Conservation (phyloP, 2,797 vertebrate genomes). For the Prunella strophiata region DNA sequence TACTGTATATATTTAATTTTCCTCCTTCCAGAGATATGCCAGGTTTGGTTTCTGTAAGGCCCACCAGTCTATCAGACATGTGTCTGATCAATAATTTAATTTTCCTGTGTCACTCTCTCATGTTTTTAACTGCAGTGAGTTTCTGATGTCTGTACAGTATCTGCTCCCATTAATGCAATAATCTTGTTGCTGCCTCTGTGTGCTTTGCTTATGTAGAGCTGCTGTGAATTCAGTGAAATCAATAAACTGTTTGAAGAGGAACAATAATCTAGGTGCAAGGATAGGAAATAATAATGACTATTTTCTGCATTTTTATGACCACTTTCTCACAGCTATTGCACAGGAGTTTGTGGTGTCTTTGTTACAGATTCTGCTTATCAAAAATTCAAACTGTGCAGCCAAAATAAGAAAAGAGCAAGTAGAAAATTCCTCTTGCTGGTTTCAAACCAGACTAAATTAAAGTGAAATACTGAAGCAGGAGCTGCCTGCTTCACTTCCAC, state of each 20-base stretch:
- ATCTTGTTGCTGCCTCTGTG: background rate
- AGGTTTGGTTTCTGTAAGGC: background rate
- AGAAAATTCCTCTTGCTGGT: background rate
- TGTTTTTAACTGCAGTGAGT: background rate
- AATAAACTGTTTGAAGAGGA: background rate
- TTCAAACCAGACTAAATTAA: background rate
- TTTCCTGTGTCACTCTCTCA: background rate
- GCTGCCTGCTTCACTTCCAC: background rate
- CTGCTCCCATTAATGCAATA: background rate
- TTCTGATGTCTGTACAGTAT: background rate
- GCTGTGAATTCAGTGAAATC: background rate
- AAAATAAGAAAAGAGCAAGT: background rate
- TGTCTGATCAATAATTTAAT: constrained; percentile 34
- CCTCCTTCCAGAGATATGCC: background rate
- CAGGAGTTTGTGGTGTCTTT: background rate
- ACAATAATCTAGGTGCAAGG: background rate
- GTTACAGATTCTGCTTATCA: background rate
- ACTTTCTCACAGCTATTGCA: background rate
- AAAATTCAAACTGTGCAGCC: constrained; percentile 18
- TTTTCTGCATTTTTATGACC: constrained; percentile 1
- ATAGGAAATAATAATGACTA: background rate
- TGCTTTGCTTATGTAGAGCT: background rate
- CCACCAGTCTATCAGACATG: background rate
- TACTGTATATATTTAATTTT: background rate
- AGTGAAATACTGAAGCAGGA: background rate